A percentile compares a stretch with the other conserved stretches of the same genome.
Evolutionary conservation across 1,140 invertebrate genomes (phyloP).

Genomic region (fruit fly (Drosophila melanogaster)): DNA sequence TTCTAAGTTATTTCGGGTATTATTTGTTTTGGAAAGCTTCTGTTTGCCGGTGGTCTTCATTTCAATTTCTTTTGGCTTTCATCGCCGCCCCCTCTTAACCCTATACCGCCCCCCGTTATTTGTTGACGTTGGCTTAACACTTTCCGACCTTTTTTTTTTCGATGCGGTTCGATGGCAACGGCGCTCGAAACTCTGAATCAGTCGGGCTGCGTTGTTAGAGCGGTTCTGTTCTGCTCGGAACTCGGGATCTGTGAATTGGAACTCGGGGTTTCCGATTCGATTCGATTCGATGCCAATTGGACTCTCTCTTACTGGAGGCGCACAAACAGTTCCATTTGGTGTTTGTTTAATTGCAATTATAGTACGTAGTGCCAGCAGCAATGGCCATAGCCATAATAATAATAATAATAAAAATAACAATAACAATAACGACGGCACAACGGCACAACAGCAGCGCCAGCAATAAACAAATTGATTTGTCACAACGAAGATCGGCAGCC

Average conservation of each 20-base stretch:
- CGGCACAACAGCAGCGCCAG: slow-evolving; percentile 1
- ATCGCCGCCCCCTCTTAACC: background rate
- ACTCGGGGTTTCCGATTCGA: slow-evolving; percentile 2
- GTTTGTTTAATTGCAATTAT: slow-evolving; percentile 70
- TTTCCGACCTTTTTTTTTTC: slow-evolving; percentile 9
- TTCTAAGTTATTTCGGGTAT: background rate
- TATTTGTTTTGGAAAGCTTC: background rate
- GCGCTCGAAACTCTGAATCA: slow-evolving; percentile 23
- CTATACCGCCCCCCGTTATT: background rate
- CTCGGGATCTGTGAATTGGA: slow-evolving; percentile 1
- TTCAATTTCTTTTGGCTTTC: background rate
- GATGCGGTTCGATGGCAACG: slow-evolving; percentile 25
- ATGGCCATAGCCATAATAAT: slow-evolving; percentile 50
- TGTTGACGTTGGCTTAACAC: slow-evolving; percentile 18
- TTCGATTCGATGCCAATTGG: background rate
- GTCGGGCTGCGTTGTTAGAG: slow-evolving; percentile 56
- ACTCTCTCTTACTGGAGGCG: background rate
- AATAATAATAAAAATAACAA: slow-evolving; percentile 15
- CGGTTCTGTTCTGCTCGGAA: slow-evolving; percentile 47
- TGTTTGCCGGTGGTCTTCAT: background rate
- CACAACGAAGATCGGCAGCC: slow-evolving; percentile 48
- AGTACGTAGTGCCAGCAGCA: slow-evolving; percentile 45
- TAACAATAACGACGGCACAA: slow-evolving; percentile 5
- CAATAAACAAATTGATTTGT: slow-evolving; percentile 66
- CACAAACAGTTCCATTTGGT: slow-evolving; percentile 18